phyloP scores from a whole-genome alignment of 2,113 vertebrate genomes.

The Triplophysa rosa region DNA sequence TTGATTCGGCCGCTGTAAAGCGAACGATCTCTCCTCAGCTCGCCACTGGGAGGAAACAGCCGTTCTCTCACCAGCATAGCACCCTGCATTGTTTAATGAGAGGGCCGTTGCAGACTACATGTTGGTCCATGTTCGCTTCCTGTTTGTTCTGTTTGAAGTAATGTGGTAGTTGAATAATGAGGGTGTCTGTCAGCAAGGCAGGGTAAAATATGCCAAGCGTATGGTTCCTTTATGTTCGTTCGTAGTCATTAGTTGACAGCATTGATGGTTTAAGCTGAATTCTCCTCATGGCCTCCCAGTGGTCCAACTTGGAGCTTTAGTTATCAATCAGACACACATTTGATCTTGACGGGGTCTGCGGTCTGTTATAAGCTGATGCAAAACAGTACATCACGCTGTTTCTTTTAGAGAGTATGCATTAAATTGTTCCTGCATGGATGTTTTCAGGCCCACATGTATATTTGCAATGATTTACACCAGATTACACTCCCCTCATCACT shows the following conservation, averaged over 20 bases:
- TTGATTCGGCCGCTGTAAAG: slow-evolving; percentile 36
- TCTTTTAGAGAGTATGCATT: not conserved
- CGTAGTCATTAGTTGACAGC: slow-evolving; percentile 20
- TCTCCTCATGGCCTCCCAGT: not conserved
- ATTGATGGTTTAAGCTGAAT: not conserved
- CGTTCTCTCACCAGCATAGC: slow-evolving; percentile 33
- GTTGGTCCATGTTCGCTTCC: not conserved
- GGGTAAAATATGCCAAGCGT: not conserved
- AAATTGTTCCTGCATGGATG: not conserved
- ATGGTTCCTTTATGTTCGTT: slow-evolving; percentile 27
- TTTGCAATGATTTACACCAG: too few relatives aligned
- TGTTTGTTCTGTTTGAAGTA: slow-evolving; percentile 44
- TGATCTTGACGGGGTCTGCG: not conserved
- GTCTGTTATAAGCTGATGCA: not conserved
- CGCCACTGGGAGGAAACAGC: slow-evolving; percentile 42
- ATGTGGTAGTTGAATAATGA: slow-evolving; percentile 45
- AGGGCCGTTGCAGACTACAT: slow-evolving; percentile 35
- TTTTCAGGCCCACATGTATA: not conserved
- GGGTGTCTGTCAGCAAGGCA: slow-evolving; percentile 32
- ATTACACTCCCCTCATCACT: too few relatives aligned
- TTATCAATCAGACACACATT: not conserved
- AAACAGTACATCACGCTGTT: not conserved
- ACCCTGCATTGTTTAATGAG: slow-evolving; percentile 40
- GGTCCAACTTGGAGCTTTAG: not conserved
- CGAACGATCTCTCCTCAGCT: slow-evolving; percentile 7